These are phyloP conservation scores for Parnassius glacialis DNA, from an alignment of 2,888 invertebrate genomes.

Conservation along the genomic window DNA sequence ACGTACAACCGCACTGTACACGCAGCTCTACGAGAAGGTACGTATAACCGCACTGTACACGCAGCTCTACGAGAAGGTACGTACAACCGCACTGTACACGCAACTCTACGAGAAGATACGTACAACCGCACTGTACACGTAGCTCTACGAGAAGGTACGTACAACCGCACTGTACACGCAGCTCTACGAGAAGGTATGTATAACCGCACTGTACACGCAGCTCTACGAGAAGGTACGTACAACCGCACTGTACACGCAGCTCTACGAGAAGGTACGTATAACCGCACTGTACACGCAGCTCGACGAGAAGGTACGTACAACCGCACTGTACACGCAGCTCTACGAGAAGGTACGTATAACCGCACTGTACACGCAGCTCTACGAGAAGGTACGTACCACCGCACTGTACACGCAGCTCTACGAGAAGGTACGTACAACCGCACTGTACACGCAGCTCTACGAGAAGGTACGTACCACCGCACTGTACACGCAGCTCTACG, in stretches of 20 bases:
- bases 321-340: conserved; percentile 82
- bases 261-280: conserved; percentile 65
- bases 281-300: conserved; percentile 73
- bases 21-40: conserved; percentile 72
- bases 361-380: conserved; percentile 83
- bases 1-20: conserved; percentile 80
- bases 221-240: conserved; percentile 67
- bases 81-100: conserved; percentile 80
- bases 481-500: conserved; percentile 82
- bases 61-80: conserved; percentile 72
- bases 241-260: conserved; percentile 82
- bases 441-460: conserved; percentile 82
- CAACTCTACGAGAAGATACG: conserved; percentile 72
- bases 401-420: conserved; percentile 82
- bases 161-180: conserved; percentile 81
- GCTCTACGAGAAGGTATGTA: conserved; percentile 67
- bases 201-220: conserved; percentile 81
- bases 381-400: conserved; percentile 68
- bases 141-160: conserved; percentile 70
- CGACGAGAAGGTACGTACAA: conserved; percentile 33
- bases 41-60: conserved; percentile 80
- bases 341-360: conserved; percentile 61
- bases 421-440: conserved; percentile 65
- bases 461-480: conserved; percentile 69
- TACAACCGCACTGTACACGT: conserved; percentile 81